phyloP scores from a whole-genome alignment of 2,797 vertebrate genomes.

The Malacoctenus gilli region DNA sequence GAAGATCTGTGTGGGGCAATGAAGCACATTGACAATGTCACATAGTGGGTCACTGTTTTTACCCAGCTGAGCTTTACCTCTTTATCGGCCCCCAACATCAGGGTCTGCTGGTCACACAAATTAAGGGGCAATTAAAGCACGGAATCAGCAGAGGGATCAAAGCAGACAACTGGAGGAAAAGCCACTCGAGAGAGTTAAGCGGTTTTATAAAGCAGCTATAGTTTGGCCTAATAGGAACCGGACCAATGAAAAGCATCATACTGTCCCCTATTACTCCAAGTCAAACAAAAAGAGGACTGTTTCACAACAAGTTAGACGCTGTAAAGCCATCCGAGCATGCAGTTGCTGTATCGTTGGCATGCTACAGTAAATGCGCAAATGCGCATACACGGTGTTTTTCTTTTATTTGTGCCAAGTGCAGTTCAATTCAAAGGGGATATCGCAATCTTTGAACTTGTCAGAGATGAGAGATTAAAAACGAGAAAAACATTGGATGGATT shows the following conservation, averaged over 20 bases:
- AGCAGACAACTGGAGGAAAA: slow-evolving; percentile 55
- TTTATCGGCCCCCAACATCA: slow-evolving; percentile 70
- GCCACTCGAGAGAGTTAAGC: slow-evolving; percentile 54
- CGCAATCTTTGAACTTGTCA: slow-evolving; percentile 47
- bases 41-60: slow-evolving; percentile 74
- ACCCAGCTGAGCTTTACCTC: slow-evolving; percentile 65
- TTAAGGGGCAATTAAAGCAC: slow-evolving; percentile 78
- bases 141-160: slow-evolving; percentile 73
- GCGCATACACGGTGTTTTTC: too few relatives aligned
- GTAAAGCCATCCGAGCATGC: background rate
- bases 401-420: slow-evolving; percentile 10
- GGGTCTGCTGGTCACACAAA: slow-evolving; percentile 78
- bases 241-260: slow-evolving; percentile 50
- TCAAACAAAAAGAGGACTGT: slow-evolving; percentile 45
- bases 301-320: slow-evolving; percentile 22
- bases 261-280: slow-evolving; percentile 30
- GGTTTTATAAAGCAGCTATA: slow-evolving; percentile 56
- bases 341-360: slow-evolving; percentile 5
- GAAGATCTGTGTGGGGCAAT: slow-evolving; percentile 49
- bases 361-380: too few relatives aligned
- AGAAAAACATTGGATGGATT: slow-evolving; percentile 38
- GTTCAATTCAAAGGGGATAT: slow-evolving; percentile 20
- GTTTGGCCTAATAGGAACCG: slow-evolving; percentile 48
- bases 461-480: slow-evolving; percentile 36
- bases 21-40: slow-evolving; percentile 57